Evolutionary conservation across 2,888 invertebrate species (phyloP), one percentile per base, ranked within the genome.

Genomic region (Eupithecia centaureata): DNA sequence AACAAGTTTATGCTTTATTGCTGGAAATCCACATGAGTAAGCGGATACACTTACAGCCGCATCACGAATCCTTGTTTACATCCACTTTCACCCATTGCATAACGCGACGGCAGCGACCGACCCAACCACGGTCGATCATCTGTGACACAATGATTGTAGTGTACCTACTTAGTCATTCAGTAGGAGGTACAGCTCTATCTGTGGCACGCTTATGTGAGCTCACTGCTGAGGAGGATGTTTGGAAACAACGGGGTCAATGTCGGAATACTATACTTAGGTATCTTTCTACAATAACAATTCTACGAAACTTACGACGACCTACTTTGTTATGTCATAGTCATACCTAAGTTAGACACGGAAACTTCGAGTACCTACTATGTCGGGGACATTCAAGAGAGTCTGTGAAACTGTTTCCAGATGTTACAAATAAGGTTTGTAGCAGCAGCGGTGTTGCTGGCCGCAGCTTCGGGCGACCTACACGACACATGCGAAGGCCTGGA

Each of bases 401-500:
- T n/a, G n/a, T 56, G 10, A 30, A 32, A 30, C n/a, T 30, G 28
- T 1, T 62, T 66, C 5, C 72, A 81, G 81, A 81, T 81, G 80
- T 69, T 65, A 61, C 51, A 51, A 7, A 32, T 70, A 35, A 28
- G 60, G 15, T 67, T 71, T 30, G 15, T 73, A 47, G 73, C 70
- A 58, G 63, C 65, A 22, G 73, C 62, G 33, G 63, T 81, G 73
- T 64, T 80, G 38, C 60, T 77, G 30, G 72, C 63, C 42, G 28
- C 62, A 5, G 61, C 56, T 7, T 12, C 10, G 15, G 54, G 63
- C n/a, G 65, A 52, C 60, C 63, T 30, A 47, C 54, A 25, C 0
- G 56, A 47, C 63, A 59, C 70, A 13, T 72, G 76, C 71, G 25
- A 13, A 5, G 65, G 75, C 10, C 73, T 72, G 1, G 94, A 94